Base-by-base conservation (phyloP, 2,113 vertebrate genomes). In the Orthonyx spaldingii region DNA sequence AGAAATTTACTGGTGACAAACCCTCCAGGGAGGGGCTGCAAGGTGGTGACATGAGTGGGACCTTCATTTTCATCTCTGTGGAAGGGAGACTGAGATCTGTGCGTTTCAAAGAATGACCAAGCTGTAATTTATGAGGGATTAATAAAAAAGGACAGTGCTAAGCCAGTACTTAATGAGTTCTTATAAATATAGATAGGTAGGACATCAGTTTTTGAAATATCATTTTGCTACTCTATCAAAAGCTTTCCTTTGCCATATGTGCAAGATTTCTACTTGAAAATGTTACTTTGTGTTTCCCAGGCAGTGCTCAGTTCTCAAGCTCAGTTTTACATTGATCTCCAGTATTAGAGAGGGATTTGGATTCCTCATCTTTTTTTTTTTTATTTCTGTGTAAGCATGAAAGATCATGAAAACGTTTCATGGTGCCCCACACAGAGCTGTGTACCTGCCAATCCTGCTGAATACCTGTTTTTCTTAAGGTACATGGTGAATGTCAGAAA, bases 141-240 rank as follows among this genome's bases (percentile, higher is more conserved):
- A 72, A 90, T 82, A 61, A 77, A 64, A 78, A 81, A 70, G 70
- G 65, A 56, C 37, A 39, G 46, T 23, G 39, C 74, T 83, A 44
- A 94, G 59, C 32, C 71, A 12, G 27, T 46, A 12, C 49, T 87
- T 88, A 70, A 70, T 86, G 42, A 41, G 35, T 84, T 76, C 94
- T 81, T 95, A 92, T 72, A 88, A 92, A 94, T 92, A 96, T 59
- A 84, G 88, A 75, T 81, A 89, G 86, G 72, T 81, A 84, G 72
- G 77, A 82, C 66, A 92, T 42, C 68, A 47, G 57, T 10, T 84
- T 92, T 75, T 32, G 72, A 84, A 89, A 87, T 89, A 84, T 15
- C 49, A 71, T 75, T 93, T 93, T 92, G 55, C 65, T 95, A 28
- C 83, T 90, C 80, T 59, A 70, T 84, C 80, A 71, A 93, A 91